Evolutionary conservation across 2,113 vertebrate species (phyloP), one percentile per base, ranked within the genome.

Genomic region (Maccullochella peelii): DNA sequence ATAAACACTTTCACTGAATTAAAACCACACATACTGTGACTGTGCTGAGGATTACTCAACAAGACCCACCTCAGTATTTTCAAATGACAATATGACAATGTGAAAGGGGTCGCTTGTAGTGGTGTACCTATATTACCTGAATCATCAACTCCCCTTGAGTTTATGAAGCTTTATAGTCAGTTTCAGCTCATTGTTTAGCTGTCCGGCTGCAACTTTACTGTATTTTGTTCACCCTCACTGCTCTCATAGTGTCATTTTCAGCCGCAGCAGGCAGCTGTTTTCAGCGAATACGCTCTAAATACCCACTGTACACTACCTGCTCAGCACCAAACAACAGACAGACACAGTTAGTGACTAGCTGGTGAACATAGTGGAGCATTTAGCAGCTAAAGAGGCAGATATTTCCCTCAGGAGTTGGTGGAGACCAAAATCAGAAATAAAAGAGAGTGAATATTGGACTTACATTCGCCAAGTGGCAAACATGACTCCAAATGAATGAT

Each of bases 1-100:
- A 42, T 80, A 40, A 85, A 80, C 42, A 85, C 71, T 80, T 20
- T 84, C 61, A 42, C 58, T 76, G 57, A 67, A 50, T 63, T 9
- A 6, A 79, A 75, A 30, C 55, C 82, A 49, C 54, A 83, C n/a
- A n/a, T 72, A n/a, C n/a, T n/a, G n/a, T n/a, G 38, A 25, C 8
- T 47, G 3, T 4, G 10, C 38, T 61, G 33, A 25, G 15, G n/a
- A 47, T 76, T 62, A 67, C 44, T 33, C 33, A 25, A 6, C 1
- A 25, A 58, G 52, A 71, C 40, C 27, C 20, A 42, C 9, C 5
- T 61, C 12, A 20, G 40, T 40, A 7, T 66, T 36, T 52, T 36
- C 38, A 38, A 38, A 38, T 38, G 38, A 38, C 38, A 38, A 6
- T 38, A 8, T 38, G 38, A 38, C 38, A 38, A 6, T 38, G 38